phyloP scores from a whole-genome alignment of 2,888 invertebrate species.

The Ptilodon capucinus region DNA sequence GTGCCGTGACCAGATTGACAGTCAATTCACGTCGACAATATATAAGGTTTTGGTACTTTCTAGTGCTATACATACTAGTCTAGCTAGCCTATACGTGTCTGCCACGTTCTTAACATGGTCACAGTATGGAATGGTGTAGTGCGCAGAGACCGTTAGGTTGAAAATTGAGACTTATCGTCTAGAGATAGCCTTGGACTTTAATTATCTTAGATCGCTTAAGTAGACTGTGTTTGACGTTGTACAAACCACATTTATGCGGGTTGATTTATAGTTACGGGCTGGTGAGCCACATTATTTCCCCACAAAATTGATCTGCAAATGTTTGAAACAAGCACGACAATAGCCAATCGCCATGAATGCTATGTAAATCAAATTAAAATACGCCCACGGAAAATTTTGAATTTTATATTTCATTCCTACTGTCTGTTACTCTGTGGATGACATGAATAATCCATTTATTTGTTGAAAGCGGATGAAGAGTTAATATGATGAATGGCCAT shows the following conservation, averaged over 20 bases:
- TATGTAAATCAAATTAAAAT: background rate
- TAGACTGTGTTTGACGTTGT: constrained; percentile 7
- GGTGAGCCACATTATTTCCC: too few species aligned
- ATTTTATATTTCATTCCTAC: background rate
- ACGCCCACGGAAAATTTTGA: background rate
- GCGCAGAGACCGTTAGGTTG: background rate
- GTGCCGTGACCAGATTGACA: too few species aligned
- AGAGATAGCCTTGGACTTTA: constrained; percentile 37
- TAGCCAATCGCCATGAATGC: background rate
- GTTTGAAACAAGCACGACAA: too few species aligned
- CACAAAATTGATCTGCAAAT: too few species aligned
- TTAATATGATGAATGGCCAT: background rate
- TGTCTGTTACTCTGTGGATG: background rate
- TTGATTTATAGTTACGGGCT: background rate
- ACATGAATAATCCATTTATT: background rate
- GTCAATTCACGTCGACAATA: too few species aligned
- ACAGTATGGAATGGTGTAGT: too few species aligned
- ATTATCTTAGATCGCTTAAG: constrained; percentile 40
- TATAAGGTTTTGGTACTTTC: too few species aligned
- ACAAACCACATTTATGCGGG: background rate
- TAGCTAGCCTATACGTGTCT: too few species aligned
- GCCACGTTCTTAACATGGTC: too few species aligned
- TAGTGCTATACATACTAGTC: too few species aligned
- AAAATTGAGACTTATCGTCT: constrained; percentile 35
- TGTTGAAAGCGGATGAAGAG: background rate